These are phyloP conservation scores for Dunckerocampus dactyliophorus DNA, from an alignment of 2,113 vertebrate genomes.

Conservation along the genomic window DNA sequence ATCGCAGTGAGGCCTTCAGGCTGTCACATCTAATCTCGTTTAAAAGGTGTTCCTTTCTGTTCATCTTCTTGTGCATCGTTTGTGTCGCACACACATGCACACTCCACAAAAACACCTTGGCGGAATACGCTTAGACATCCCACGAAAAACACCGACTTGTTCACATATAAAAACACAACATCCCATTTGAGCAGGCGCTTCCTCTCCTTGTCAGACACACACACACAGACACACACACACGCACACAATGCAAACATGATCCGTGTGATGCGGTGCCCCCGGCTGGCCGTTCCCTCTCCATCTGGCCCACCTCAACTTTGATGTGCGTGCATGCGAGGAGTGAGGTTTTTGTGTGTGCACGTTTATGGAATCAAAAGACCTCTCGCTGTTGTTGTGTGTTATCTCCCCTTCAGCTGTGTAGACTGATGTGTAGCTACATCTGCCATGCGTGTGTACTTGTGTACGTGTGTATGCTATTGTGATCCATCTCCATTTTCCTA, in stretches of 20 bases:
- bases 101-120: no score
- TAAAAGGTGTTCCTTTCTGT: conserved; percentile 58
- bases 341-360: conserved; percentile 46
- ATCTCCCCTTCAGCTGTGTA: conserved; percentile 63
- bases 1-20: conserved; percentile 54
- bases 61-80: conserved; percentile 38
- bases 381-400: conserved; percentile 42
- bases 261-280: conserved; percentile 61
- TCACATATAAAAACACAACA: conserved; percentile 50
- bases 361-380: conserved; percentile 67
- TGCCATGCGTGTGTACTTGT: not conserved
- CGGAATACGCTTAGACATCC: no score
- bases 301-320: conserved; percentile 72
- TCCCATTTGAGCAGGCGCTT: conserved; percentile 24
- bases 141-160: conserved; percentile 15
- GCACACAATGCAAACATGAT: conserved; percentile 40
- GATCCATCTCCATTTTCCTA: not conserved
- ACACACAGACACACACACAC: conserved; percentile 20
- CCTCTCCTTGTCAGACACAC: conserved; percentile 35
- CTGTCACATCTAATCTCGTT: conserved; percentile 61
- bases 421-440: conserved; percentile 44
- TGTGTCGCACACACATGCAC: conserved; percentile 8
- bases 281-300: conserved; percentile 63
- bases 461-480: conserved; percentile 1
- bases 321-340: conserved; percentile 41